Conservation (phyloP, 1,140 invertebrate genomes). For the Ceratina japonica region DNA sequence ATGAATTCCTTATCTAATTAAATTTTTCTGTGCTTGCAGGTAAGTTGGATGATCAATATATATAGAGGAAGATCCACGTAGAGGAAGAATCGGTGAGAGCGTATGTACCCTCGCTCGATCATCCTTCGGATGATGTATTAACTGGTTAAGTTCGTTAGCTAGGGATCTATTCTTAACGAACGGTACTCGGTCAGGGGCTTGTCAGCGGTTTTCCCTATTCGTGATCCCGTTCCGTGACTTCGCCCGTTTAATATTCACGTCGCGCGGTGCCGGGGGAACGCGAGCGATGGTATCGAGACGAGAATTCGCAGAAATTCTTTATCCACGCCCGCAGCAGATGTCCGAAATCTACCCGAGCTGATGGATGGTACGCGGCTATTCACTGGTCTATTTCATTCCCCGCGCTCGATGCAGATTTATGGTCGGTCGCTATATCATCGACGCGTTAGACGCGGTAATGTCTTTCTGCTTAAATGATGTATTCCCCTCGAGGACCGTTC, state of each 20-base stretch:
- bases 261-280: neutral
- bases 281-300: too few species aligned
- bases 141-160: slow-evolving; percentile 48
- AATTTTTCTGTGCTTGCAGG: too few species aligned
- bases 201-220: slow-evolving; percentile 49
- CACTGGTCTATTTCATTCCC: slow-evolving; percentile 27
- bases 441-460: slow-evolving; percentile 27
- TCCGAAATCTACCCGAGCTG: slow-evolving; percentile 14
- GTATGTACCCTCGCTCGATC: slow-evolving; percentile 7
- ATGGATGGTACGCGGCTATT: slow-evolving; percentile 16
- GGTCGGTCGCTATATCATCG: slow-evolving; percentile 1
- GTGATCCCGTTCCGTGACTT: slow-evolving; percentile 1
- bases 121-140: slow-evolving; percentile 36
- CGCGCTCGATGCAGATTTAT: slow-evolving; percentile 31
- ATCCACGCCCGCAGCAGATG: neutral
- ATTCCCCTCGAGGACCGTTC: slow-evolving; percentile 8
- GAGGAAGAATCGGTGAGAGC: slow-evolving; percentile 2
- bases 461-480: slow-evolving; percentile 40
- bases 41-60: too few species aligned
- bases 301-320: slow-evolving; percentile 30
- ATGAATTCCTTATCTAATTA: too few species aligned
- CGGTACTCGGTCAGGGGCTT: slow-evolving; percentile 32
- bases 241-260: slow-evolving; percentile 3
- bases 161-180: slow-evolving; percentile 53
- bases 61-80: too few species aligned